Conservation (phyloP, 2,797 vertebrate species). For the Peromyscus attwateri region DNA sequence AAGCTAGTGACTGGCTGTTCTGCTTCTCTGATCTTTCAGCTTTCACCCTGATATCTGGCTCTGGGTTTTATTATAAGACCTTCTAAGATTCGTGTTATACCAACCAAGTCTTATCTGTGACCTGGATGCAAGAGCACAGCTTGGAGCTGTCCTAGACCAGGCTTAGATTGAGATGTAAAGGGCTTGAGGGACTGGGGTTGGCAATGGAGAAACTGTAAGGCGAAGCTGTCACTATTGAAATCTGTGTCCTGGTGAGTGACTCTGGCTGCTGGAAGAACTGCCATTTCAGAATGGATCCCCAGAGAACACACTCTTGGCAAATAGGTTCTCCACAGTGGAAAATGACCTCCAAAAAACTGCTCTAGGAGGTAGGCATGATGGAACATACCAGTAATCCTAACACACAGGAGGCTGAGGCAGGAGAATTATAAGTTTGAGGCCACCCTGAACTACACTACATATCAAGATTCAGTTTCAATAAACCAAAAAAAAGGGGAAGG, state of each 20-base stretch:
- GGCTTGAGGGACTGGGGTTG: neutral
- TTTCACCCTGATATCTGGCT: too few species aligned
- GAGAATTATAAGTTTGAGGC: neutral
- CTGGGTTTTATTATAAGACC: too few species aligned
- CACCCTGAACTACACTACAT: neutral
- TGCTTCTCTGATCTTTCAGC: too few species aligned
- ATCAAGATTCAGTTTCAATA: neutral
- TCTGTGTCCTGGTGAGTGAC: too few species aligned
- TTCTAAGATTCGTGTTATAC: neutral
- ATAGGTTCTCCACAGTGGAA: neutral
- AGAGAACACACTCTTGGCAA: neutral
- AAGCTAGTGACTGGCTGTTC: too few species aligned
- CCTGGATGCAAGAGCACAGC: rapidly evolving
- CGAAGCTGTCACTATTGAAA: too few species aligned
- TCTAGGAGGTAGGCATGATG: neutral
- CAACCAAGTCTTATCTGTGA: rapidly evolving
- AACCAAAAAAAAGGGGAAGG: neutral
- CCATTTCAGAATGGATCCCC: neutral
- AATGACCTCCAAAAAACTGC: neutral
- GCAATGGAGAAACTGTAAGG: neutral
- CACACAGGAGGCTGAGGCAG: neutral
- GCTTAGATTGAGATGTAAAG: too few species aligned
- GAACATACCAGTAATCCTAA: too few species aligned
- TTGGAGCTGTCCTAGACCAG: neutral
- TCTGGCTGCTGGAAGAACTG: neutral